Conservation (phyloP, 2,888 invertebrate genomes). For the Callyntrura sp. region DNA sequence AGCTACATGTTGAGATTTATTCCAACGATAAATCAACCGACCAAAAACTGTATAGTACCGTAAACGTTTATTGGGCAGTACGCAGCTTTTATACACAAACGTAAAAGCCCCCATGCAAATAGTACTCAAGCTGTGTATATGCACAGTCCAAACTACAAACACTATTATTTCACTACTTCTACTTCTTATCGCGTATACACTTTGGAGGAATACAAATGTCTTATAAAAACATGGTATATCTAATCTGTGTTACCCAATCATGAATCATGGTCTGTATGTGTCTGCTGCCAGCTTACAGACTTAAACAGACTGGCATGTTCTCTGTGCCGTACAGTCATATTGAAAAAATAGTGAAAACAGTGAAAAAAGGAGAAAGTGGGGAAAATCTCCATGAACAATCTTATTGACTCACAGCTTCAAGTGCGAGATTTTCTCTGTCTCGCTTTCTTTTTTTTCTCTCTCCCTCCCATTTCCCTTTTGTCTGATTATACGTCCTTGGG, state of each 20-base stretch:
- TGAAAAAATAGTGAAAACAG: slow-evolving; percentile 59
- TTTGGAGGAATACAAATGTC: not conserved
- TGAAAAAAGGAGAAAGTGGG: slow-evolving; percentile 36
- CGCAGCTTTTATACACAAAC: not conserved
- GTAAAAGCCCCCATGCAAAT: not conserved
- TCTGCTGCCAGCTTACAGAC: slow-evolving; percentile 1
- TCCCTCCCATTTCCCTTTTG: not conserved
- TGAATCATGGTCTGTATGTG: slow-evolving; percentile 58
- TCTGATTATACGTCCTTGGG: slow-evolving; percentile 62
- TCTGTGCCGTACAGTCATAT: slow-evolving; percentile 19
- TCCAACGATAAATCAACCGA: slow-evolving; percentile 68
- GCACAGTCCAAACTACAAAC: not conserved
- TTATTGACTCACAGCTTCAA: slow-evolving; percentile 56
- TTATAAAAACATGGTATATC: slow-evolving; percentile 15
- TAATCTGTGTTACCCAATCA: slow-evolving; percentile 71
- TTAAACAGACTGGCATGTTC: not conserved
- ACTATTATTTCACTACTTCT: not conserved
- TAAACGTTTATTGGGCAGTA: slow-evolving; percentile 33
- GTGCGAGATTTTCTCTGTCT: slow-evolving; percentile 67
- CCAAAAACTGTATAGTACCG: slow-evolving; percentile 32
- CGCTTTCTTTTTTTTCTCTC: too few species aligned
- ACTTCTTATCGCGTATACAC: slow-evolving; percentile 3
- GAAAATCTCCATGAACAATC: slow-evolving; percentile 64
- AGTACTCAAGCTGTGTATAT: not conserved
- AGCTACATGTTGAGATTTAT: slow-evolving; percentile 70